A percentile compares a stretch with the other conserved stretches of the same genome.
phyloP scores from a whole-genome alignment of 2,888 invertebrate genomes.

The Pharmacophagus antenor region DNA sequence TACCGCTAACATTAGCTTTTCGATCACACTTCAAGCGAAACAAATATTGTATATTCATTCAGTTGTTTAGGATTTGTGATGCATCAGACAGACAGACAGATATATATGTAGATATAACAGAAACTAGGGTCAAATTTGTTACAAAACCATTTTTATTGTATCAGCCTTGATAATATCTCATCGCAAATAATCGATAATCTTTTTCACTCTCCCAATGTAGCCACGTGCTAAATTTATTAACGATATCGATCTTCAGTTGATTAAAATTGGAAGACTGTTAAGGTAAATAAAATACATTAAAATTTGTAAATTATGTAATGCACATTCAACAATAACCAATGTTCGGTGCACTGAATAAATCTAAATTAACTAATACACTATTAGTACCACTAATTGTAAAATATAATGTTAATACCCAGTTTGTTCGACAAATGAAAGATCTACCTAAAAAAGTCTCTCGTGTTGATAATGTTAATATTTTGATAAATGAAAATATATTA shows the following conservation, averaged over 20 bases:
- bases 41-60: too few species aligned
- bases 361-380: neutral
- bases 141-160: too few species aligned
- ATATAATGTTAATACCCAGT: too few species aligned
- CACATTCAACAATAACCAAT: neutral
- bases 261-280: neutral
- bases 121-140: neutral
- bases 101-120: neutral
- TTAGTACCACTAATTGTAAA: neutral
- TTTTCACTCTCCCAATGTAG: neutral
- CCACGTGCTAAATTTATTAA: neutral
- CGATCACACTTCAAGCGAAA: too few species aligned
- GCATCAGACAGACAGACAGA: neutral
- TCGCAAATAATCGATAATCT: neutral
- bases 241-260: neutral
- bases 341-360: conserved; percentile 10
- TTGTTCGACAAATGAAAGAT: too few species aligned
- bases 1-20: too few species aligned
- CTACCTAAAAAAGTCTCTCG: neutral
- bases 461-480: neutral
- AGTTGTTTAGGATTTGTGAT: neutral
- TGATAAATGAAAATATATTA: neutral
- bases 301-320: conserved; percentile 16
- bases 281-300: neutral
- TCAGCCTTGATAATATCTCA: neutral